Conservation (phyloP, 2,113 vertebrate species). For the Pluvialis apricaria region DNA sequence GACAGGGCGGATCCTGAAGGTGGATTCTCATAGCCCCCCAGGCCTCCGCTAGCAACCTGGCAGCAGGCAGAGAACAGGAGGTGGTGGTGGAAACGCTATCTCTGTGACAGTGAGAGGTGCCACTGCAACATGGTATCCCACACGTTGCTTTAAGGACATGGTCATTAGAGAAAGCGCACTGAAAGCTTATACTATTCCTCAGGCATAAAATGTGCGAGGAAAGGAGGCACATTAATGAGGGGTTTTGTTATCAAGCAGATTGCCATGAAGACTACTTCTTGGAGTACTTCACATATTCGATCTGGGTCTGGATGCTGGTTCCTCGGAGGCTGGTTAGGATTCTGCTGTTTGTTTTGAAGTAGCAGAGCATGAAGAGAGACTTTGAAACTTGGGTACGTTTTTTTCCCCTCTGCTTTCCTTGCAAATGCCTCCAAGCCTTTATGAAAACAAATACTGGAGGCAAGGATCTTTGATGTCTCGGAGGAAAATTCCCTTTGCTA, state of each 20-base stretch:
- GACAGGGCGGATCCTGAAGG: background rate
- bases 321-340: background rate
- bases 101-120: background rate
- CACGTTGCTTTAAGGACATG: background rate
- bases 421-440: background rate
- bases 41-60: background rate
- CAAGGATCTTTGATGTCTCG: background rate
- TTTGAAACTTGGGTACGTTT: background rate
- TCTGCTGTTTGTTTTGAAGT: background rate
- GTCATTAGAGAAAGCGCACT: background rate
- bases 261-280: background rate
- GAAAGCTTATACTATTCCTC: background rate
- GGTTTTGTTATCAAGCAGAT: background rate
- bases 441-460: background rate
- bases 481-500: background rate
- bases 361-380: background rate
- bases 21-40: too few species aligned
- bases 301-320: fast-evolving
- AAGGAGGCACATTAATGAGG: background rate
- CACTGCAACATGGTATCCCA: fast-evolving
- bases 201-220: background rate
- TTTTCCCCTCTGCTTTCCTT: background rate
- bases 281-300: background rate
- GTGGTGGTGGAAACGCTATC: background rate
- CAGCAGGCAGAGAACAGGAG: background rate